Conservation (phyloP, 2,888 invertebrate genomes). For the Drosophila recens region DNA sequence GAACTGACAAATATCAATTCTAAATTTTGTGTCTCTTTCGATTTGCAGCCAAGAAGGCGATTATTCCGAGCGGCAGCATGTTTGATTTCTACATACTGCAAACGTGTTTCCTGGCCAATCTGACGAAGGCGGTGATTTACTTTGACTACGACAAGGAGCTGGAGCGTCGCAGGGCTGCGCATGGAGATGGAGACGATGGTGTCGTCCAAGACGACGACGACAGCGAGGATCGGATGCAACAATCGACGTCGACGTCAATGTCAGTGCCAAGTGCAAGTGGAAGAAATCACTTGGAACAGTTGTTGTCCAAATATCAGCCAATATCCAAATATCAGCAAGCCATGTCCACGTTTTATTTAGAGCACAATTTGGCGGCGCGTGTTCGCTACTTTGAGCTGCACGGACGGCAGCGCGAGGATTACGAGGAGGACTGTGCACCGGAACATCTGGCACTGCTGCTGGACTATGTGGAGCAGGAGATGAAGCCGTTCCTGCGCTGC, state of each 20-base stretch:
- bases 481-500: conserved; percentile 93
- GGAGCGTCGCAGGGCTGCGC: conserved; percentile 5
- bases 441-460: conserved; percentile 68
- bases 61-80: conserved; percentile 88
- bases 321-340: conserved; percentile 63
- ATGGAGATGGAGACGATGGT: neutral
- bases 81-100: conserved; percentile 93
- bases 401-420: conserved; percentile 20
- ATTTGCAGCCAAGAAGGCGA: conserved; percentile 60
- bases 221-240: conserved; percentile 87
- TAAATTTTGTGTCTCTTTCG: neutral
- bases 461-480: conserved; percentile 87
- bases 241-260: conserved; percentile 6
- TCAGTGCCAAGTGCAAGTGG: neutral
- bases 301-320: conserved; percentile 64
- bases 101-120: conserved; percentile 91
- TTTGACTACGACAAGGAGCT: conserved; percentile 84
- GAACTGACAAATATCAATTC: too few relatives aligned
- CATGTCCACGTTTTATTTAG: conserved; percentile 83
- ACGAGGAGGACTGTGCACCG: conserved; percentile 13
- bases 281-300: conserved; percentile 61
- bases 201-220: conserved; percentile 45
- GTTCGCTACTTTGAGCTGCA: conserved; percentile 28
- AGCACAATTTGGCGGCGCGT: conserved; percentile 78
- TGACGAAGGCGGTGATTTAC: conserved; percentile 92